Evolutionary conservation across 2,888 invertebrate species (phyloP).

Genomic region (Chydorus sphaericus): DNA sequence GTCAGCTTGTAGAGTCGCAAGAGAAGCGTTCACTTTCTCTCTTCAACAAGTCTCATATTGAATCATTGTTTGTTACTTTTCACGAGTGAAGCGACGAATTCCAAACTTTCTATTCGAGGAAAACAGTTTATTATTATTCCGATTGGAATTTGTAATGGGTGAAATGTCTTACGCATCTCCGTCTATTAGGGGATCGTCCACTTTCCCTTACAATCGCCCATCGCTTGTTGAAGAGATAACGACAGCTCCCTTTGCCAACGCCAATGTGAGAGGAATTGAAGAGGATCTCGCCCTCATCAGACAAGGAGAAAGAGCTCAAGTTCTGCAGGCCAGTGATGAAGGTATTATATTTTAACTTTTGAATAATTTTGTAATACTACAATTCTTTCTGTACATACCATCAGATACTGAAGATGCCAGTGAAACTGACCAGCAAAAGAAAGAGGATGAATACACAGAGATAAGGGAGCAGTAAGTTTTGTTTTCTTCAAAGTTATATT

Average conservation of each 20-base stretch:
- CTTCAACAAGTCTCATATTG: too few species aligned
- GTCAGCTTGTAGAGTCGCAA: too few species aligned
- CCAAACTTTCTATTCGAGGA: too few species aligned
- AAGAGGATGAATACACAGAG: slow-evolving; percentile 59
- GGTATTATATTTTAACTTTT: slow-evolving; percentile 4
- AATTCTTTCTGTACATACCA: too few species aligned
- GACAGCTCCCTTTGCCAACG: background rate
- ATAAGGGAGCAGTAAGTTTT: slow-evolving; percentile 68
- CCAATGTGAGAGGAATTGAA: slow-evolving; percentile 9
- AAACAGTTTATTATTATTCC: background rate
- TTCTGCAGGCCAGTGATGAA: slow-evolving; percentile 8
- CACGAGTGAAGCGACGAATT: too few species aligned
- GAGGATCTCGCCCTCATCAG: slow-evolving; percentile 13
- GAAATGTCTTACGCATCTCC: slow-evolving; percentile 14
- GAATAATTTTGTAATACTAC: too few species aligned
- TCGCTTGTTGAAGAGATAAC: background rate
- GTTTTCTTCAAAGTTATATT: slow-evolving; percentile 12
- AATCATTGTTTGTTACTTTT: too few species aligned
- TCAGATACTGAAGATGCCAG: slow-evolving; percentile 90
- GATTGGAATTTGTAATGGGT: slow-evolving; percentile 9
- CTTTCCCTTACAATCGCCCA: slow-evolving; percentile 1
- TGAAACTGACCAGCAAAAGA: slow-evolving; percentile 78
- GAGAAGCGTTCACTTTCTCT: too few species aligned
- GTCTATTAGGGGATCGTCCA: slow-evolving; percentile 4
- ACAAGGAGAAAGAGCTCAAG: slow-evolving; percentile 1